These are phyloP conservation scores for Microctenopoma stevenorrisi DNA, from an alignment of 2,797 vertebrate genomes.

Conservation along the genomic window DNA sequence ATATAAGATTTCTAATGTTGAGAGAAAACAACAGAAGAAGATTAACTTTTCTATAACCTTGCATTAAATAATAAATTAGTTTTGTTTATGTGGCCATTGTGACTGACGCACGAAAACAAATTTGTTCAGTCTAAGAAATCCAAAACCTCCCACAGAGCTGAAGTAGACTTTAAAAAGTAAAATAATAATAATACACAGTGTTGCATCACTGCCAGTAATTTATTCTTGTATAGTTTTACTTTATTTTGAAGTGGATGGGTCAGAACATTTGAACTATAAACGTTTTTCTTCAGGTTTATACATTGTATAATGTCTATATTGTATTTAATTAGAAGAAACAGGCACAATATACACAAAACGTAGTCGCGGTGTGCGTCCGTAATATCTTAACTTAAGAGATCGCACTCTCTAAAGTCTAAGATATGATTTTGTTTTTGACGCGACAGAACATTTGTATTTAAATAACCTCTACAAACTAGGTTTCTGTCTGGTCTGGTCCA, in stretches of 20 bases:
- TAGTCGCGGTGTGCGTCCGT: too few species aligned
- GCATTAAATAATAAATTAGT: neutral
- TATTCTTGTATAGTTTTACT: neutral
- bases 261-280: neutral
- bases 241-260: neutral
- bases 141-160: neutral
- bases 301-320: neutral
- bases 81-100: too few species aligned
- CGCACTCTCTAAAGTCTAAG: too few species aligned
- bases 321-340: too few species aligned
- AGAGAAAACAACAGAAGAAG: neutral
- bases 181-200: too few species aligned
- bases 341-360: too few species aligned
- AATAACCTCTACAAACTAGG: neutral
- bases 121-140: too few species aligned
- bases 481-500: neutral
- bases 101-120: too few species aligned
- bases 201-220: neutral
- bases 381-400: too few species aligned
- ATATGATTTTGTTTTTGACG: too few species aligned
- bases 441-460: neutral
- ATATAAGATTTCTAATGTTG: neutral
- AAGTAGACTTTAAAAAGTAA: too few species aligned
- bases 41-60: neutral
- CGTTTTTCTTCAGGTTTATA: neutral